Evolutionary conservation across 2,797 vertebrate species (phyloP).

Genomic region (Allenopithecus nigroviridis): DNA sequence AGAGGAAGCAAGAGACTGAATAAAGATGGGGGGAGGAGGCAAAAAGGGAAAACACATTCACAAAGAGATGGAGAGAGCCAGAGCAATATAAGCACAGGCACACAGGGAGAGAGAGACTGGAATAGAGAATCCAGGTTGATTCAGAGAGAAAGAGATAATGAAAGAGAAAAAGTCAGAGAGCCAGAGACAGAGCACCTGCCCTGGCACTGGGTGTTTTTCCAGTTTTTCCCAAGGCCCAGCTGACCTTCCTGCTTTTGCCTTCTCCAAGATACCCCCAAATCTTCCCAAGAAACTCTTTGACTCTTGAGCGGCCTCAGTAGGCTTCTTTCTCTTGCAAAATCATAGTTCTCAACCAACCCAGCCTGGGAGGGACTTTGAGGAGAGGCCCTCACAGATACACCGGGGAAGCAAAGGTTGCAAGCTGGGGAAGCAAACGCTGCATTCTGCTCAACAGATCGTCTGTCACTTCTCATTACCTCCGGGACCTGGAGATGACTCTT

Average conservation of each 20-base stretch:
- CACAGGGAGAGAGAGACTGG: not conserved
- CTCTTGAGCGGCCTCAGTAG: not conserved
- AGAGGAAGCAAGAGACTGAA: not conserved
- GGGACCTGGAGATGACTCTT: constrained; percentile 24
- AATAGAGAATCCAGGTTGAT: not conserved
- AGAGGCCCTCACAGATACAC: not conserved
- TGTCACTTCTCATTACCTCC: constrained; percentile 35
- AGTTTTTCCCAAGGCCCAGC: not conserved
- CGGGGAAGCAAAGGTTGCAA: not conserved
- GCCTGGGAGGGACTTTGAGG: not conserved
- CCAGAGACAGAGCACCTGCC: not conserved
- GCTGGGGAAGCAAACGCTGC: not conserved
- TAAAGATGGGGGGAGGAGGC: not conserved
- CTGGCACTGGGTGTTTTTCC: not conserved
- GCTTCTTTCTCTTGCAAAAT: not conserved
- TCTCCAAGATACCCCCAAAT: not conserved
- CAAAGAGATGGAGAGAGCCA: not conserved
- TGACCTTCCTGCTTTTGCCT: not conserved
- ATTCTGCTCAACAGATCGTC: not conserved
- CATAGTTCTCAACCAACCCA: not conserved
- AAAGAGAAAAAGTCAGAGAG: not conserved
- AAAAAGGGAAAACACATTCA: not conserved
- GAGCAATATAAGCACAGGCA: not conserved
- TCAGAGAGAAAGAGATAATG: not conserved
- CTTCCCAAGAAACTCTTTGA: not conserved